These are phyloP conservation scores for Stenotaenia linearis DNA, from an alignment of 2,888 invertebrate genomes.

Conservation along the genomic window DNA sequence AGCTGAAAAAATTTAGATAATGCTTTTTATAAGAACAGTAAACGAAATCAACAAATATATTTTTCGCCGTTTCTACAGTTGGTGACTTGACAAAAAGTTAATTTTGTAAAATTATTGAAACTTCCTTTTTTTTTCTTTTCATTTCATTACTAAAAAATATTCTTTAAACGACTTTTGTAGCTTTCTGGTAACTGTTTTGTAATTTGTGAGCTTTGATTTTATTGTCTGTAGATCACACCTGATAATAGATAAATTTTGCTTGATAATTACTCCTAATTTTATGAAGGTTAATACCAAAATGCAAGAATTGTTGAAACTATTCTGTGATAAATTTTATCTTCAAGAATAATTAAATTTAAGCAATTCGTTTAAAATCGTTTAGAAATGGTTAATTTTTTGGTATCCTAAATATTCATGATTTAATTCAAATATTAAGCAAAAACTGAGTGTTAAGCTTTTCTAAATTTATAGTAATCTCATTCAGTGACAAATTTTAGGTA, in stretches of 20 bases:
- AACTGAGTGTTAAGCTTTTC: neutral
- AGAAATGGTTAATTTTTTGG: neutral
- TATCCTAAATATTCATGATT: neutral
- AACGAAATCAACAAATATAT: neutral
- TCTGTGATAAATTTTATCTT: neutral
- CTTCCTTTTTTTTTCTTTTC: neutral
- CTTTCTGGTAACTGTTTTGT: neutral
- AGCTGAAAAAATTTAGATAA: constrained; percentile 31
- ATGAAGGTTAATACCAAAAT: neutral
- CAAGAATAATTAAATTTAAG: neutral
- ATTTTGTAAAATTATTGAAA: neutral
- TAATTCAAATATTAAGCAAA: neutral
- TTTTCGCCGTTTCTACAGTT: neutral
- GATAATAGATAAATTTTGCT: neutral
- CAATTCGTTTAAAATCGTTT: neutral
- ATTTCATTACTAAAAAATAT: neutral
- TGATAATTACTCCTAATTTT: neutral
- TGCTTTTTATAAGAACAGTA: neutral
- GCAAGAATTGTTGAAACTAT: neutral
- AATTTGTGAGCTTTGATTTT: neutral
- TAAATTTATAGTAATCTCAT: neutral
- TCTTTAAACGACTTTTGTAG: neutral
- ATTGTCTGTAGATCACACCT: neutral
- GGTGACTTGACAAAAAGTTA: neutral
- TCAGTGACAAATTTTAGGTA: neutral